Percentiles rank a stretch among this genome's conserved stretches.
phyloP scores from a whole-genome alignment of 2,888 invertebrate genomes.

The Synergus itoensis region DNA sequence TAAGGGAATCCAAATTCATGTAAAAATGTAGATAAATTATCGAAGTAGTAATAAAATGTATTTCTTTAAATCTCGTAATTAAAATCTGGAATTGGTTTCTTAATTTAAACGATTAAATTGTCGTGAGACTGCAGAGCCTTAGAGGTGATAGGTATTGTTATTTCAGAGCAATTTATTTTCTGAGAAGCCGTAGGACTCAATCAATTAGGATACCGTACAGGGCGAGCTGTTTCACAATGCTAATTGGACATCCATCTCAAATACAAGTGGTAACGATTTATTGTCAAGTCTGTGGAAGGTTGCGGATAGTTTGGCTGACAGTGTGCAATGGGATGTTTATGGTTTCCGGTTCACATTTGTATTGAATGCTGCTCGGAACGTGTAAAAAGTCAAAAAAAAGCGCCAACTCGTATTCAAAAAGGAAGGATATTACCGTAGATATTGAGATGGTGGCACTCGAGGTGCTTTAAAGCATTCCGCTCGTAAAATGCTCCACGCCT shows the following conservation, averaged over 20 bases:
- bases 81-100: conserved; percentile 3
- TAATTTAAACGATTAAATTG: conserved; percentile 5
- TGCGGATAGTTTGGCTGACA: conserved; percentile 18
- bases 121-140: neutral
- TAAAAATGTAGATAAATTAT: neutral
- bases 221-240: conserved; percentile 21
- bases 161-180: conserved; percentile 12
- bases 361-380: conserved; percentile 13
- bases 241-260: conserved; percentile 33
- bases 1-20: neutral
- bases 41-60: neutral
- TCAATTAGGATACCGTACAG: conserved; percentile 27
- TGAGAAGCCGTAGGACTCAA: conserved; percentile 22
- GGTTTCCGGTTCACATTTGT: conserved; percentile 37
- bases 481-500: conserved; percentile 26
- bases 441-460: conserved; percentile 7
- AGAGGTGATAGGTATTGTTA: conserved; percentile 14
- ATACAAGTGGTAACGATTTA: conserved; percentile 27
- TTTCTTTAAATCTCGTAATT: neutral
- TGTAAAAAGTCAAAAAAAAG: conserved; percentile 33
- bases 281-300: conserved; percentile 8
- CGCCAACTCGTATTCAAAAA: conserved; percentile 8
- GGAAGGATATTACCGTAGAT: conserved; percentile 35
- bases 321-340: conserved; percentile 33
- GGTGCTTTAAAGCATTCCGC: conserved; percentile 29